These are phyloP conservation scores for Chrysolina oricalcia DNA, from an alignment of 2,888 invertebrate species.

Conservation along the genomic window DNA sequence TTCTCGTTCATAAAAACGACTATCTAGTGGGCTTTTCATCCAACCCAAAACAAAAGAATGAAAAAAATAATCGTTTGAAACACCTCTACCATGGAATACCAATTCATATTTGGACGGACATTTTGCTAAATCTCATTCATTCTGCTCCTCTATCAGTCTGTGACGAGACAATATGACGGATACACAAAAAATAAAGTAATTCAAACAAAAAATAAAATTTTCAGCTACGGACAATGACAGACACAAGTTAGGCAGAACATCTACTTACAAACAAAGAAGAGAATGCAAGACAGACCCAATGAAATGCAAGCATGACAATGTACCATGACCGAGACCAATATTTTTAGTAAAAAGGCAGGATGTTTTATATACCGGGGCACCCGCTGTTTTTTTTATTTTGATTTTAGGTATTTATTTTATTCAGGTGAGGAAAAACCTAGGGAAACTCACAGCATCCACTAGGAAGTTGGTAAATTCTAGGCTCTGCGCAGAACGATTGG, in stretches of 20 bases:
- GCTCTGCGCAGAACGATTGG: too few species aligned
- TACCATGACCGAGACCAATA: slow-evolving; percentile 19
- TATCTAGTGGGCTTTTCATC: background rate
- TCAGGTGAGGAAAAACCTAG: too few species aligned
- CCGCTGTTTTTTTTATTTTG: too few species aligned
- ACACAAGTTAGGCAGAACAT: slow-evolving; percentile 71
- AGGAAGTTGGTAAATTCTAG: too few species aligned
- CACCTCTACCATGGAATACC: slow-evolving; percentile 51
- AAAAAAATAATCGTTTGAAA: background rate
- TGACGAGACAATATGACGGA: slow-evolving; percentile 70
- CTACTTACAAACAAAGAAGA: slow-evolving; percentile 66
- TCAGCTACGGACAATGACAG: slow-evolving; percentile 73
- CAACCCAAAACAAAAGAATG: background rate
- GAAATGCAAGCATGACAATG: slow-evolving; percentile 48
- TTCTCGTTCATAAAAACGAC: too few species aligned
- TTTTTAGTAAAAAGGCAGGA: background rate
- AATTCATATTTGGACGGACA: slow-evolving; percentile 60
- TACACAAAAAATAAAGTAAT: slow-evolving; percentile 63
- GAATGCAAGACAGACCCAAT: slow-evolving; percentile 56
- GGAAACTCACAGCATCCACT: too few species aligned
- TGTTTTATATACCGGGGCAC: too few species aligned
- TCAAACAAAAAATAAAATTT: slow-evolving; percentile 60
- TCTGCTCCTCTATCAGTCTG: slow-evolving; percentile 58
- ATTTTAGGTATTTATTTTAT: too few species aligned
- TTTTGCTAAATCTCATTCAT: slow-evolving; percentile 56